Conservation (phyloP, 1,140 invertebrate genomes). For the Nebria ingens region DNA sequence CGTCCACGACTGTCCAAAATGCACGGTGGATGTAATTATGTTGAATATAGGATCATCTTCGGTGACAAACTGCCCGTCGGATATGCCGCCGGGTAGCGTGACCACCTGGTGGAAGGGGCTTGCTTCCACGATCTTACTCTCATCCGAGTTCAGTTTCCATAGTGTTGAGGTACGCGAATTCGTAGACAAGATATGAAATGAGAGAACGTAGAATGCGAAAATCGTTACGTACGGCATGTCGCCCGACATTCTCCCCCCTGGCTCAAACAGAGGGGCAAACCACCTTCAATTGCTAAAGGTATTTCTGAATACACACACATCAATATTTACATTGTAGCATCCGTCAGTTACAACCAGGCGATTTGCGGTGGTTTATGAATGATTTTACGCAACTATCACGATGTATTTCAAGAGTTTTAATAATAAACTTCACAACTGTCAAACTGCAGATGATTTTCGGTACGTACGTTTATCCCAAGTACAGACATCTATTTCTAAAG, state of each 20-base stretch:
- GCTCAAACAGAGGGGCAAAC: no score
- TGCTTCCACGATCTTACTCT: slow-evolving; percentile 54
- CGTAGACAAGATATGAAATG: slow-evolving; percentile 55
- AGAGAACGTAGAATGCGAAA: slow-evolving; percentile 24
- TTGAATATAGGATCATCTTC: slow-evolving; percentile 51
- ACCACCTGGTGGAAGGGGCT: slow-evolving; percentile 41
- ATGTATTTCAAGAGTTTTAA: background rate
- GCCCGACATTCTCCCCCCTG: background rate
- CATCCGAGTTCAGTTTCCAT: slow-evolving; percentile 59
- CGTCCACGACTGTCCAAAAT: slow-evolving; percentile 49
- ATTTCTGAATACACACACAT: no score
- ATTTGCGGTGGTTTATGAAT: no score
- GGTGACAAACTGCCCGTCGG: slow-evolving; percentile 34
- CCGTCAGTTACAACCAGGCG: no score
- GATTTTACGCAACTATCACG: no score
- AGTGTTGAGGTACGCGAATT: slow-evolving; percentile 61
- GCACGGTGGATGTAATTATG: slow-evolving; percentile 52
- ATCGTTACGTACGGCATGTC: slow-evolving; percentile 3
- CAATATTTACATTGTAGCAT: no score
- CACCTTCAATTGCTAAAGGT: no score
- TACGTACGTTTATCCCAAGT: no score
- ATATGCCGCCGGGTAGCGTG: slow-evolving; percentile 31
- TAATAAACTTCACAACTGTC: slow-evolving; percentile 4
- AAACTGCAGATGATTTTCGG: no score
- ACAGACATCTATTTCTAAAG: no score